Evolutionary conservation across 2,113 vertebrate genomes (phyloP), one percentile per base, ranked within the genome.

Genomic region (Andinoacara biseriatus): DNA sequence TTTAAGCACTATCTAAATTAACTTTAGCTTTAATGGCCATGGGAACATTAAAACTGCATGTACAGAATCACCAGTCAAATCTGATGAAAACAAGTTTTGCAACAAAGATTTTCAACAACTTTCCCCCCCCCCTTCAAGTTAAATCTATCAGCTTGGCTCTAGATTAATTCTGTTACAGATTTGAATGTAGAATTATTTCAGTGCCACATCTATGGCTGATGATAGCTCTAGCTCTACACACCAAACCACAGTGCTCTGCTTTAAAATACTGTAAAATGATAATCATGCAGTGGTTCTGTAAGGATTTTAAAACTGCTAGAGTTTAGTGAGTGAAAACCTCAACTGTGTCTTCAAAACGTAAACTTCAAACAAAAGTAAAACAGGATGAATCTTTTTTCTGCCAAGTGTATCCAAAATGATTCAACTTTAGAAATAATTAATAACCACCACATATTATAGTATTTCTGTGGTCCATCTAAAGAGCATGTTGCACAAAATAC

Each of bases 241-340:
- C 29, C 33, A 33, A 33, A 33, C 33, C 20, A 49, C 33, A 74
- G 46, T 9, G 2, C 22, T 56, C 59, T 10, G 13, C 74, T 77
- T 65, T 38, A 75, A 81, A 35, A 81, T 59, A 54, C 2, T 54
- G 7, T 59, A 20, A 80, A 72, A 80, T 72, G 15, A 40, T 29
- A 58, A 76, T 80, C 20, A 83, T 63, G n/a, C 40, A 59, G 52
- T 60, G 56, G 10, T 59, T 43, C 76, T 33, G 49, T 31, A 33
- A 40, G 59, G 31, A 11, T 43, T 35, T 52, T 9, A 58, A 49
- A 59, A 77, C 11, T 14, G 20, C 18, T n/a, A 52, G 54, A 14
- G 26, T 67, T 4, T 58, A 56, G n/a, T 78, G 65, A 56, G 15
- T 56, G 49, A 49, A 69, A 49, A 49, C 65, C 9, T 52, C 65